Evolutionary conservation across 2,113 vertebrate species (phyloP), one percentile per base, ranked within the genome.

Genomic region (Amphiprion percula): DNA sequence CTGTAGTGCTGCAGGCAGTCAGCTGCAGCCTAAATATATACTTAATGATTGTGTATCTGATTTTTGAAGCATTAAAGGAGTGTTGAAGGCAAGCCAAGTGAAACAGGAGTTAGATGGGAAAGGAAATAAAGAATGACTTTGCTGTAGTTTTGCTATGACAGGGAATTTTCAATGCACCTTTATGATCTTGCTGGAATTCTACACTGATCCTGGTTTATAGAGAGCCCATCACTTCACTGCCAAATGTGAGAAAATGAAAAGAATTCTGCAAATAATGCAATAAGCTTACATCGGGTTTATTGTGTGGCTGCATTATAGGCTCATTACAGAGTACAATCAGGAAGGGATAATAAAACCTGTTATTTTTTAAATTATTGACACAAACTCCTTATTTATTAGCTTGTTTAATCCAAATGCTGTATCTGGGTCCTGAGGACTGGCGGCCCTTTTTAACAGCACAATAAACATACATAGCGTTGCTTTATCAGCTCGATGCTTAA

Each of bases 101-200:
- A 72, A 28, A 62, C 11, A 44, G 10, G 24, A 58, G 33, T 47
- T 12, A 30, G 50, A 58, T 17, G 30, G 65, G 21, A 63, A 24
- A 46, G 19, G 69, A 21, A 12, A 53, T 9, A 66, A 30, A 59
- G 47, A 66, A 70, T 17, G 15, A n/a, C 55, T 56, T 54, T 52
- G 37, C 68, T 37, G 50, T 4, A 65, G 52, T 44, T 70, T 60
- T 59, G 58, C 17, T 26, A 17, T 26, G 24, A 41, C 9, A 37
- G 24, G 6, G 8, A 77, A 46, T 41, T 69, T 19, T 54, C 47
- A 16, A 30, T 54, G 52, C 44, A 64, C 62, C 68, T 82, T 54
- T 10, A 63, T 28, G 21, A 66, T 23, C 49, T 41, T 17, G 49
- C 50, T 49, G 77, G 77, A 68, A 84, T 87, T 64, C 63, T 33